Base-by-base conservation (phyloP, 2,888 invertebrate genomes). In the Panzeria rudis region DNA sequence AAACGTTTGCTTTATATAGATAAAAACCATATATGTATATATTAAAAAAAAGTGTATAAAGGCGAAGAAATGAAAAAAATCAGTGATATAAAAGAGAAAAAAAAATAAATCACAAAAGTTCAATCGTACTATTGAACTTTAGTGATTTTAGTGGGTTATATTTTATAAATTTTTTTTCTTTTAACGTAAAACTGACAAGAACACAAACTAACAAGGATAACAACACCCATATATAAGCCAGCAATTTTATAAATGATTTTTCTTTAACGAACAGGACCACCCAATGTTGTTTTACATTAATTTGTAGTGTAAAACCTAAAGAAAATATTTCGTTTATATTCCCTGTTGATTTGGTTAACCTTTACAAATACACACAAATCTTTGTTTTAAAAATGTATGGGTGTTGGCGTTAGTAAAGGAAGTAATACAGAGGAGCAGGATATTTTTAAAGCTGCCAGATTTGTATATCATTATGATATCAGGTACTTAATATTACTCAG, bases 271-370 rank as follows among this genome's bases (percentile, higher is more conserved):
- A n/a, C 64, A 17, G 13, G 2, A 61, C 32, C 73, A 35, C 59
- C 47, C 35, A 23, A 47, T 11, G 32, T 32, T 38, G n/a, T 59
- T 59, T 59, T 44, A 72, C 59, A 32, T 72, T 47, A 73, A 62
- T 62, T 73, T 50, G 5, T 23, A 38, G n/a, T 62, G 62, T 62
- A 52, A 73, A 59, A 17, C 2, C 0, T 6, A n/a, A 32, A 0
- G 15, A 32, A 32, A 8, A 32, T 13, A 32, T 56, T 56, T 56
- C 52, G 1, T 23, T 11, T 2, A 52, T 23, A 32, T n/a, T n/a
- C 32, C 1, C 56, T n/a, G 32, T 3, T 9, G 9, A 29, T 0
- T 0, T n/a, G 8, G n/a, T 17, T 32, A n/a, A 56, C 17, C 29
- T 1, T 15, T 3, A 8, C n/a, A 56, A 13, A 25, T 25, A 56